Evolutionary conservation across 2,113 vertebrate species (phyloP).

Genomic region (Machaerirhynchus nigripectus): DNA sequence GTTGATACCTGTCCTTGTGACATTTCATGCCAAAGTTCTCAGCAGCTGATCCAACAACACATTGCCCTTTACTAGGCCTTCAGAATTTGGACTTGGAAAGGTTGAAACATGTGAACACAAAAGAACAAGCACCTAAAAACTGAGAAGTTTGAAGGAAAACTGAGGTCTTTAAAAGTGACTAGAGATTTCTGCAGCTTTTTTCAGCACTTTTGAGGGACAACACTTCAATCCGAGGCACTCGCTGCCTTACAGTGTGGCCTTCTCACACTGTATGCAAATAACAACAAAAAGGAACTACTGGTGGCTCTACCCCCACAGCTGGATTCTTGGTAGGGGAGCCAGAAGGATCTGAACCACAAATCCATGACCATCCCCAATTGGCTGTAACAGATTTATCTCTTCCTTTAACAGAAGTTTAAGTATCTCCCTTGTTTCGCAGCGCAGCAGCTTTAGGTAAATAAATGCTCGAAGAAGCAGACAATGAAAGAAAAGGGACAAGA

Average conservation of each 20-base stretch:
- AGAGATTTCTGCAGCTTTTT: not conserved
- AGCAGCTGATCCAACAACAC: not conserved
- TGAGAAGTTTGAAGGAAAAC: not conserved
- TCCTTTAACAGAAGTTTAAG: not conserved
- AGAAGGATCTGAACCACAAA: not conserved
- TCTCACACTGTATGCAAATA: not conserved
- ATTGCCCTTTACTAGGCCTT: not conserved
- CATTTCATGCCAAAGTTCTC: not conserved
- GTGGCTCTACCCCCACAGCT: not conserved
- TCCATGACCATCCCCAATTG: not conserved
- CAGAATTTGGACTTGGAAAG: not conserved
- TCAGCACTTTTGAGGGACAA: not conserved
- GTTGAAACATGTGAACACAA: not conserved
- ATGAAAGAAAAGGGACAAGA: not conserved
- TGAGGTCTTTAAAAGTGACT: not conserved
- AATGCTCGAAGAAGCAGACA: not conserved
- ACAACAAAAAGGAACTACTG: not conserved
- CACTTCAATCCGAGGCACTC: rapidly evolving
- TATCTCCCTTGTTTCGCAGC: not conserved
- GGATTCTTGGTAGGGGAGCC: not conserved
- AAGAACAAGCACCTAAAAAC: not conserved
- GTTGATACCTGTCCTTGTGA: not conserved
- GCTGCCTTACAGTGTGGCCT: not conserved
- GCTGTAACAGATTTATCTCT: not conserved
- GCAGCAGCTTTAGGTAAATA: not conserved